These are phyloP conservation scores for Operophtera brumata DNA, from an alignment of 2,888 invertebrate genomes.

Conservation along the genomic window DNA sequence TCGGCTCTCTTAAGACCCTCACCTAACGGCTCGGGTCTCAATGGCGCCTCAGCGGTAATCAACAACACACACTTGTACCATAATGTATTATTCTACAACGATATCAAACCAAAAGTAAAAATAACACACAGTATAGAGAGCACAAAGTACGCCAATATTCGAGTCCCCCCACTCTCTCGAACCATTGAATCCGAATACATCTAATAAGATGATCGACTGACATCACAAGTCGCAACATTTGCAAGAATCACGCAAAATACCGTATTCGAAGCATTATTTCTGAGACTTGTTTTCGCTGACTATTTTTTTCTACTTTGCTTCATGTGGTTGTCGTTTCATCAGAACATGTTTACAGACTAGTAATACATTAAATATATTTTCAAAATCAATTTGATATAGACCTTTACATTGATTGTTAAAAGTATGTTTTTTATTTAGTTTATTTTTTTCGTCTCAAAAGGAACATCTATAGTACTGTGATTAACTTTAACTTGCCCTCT, in stretches of 20 bases:
- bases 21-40: no score
- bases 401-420: no score
- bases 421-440: no score
- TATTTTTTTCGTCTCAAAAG: no score
- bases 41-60: no score
- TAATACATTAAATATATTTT: no score
- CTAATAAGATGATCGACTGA: constrained; percentile 38
- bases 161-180: constrained; percentile 32
- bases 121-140: constrained; percentile 20
- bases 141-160: constrained; percentile 34
- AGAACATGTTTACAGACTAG: no score
- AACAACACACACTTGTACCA: constrained; percentile 8
- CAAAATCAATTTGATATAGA: no score
- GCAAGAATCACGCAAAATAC: constrained; percentile 18
- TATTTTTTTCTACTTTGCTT: constrained; percentile 4
- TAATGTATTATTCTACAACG: constrained; percentile 3
- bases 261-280: constrained; percentile 15
- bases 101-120: constrained; percentile 16
- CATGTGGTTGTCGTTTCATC: constrained; percentile 3
- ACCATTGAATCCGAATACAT: constrained; percentile 44
- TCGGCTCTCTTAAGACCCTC: no score
- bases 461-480: no score
- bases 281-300: constrained; percentile 15
- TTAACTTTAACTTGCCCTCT: no score
- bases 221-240: constrained; percentile 25